Evolutionary conservation across 2,113 vertebrate species (phyloP).

Genomic region (Mirza zaza): DNA sequence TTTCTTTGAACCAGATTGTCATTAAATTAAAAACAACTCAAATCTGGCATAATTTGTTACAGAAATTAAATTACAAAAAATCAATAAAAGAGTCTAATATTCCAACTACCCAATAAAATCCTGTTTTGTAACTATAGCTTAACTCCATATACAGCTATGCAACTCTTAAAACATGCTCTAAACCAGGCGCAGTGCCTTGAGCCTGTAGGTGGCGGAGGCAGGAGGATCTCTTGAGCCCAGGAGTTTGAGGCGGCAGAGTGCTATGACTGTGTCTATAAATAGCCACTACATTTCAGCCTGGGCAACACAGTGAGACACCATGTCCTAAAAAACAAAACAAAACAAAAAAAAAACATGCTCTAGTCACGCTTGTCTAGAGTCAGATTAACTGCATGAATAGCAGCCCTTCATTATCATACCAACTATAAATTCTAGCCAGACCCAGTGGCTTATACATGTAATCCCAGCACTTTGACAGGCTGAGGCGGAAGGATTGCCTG

Average conservation of each 20-base stretch:
- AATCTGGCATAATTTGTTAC: background rate
- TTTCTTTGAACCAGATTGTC: conserved; percentile 18
- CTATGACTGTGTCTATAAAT: background rate
- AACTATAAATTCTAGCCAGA: background rate
- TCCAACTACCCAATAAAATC: conserved; percentile 47
- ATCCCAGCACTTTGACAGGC: too few relatives aligned
- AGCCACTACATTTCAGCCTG: background rate
- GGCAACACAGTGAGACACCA: background rate
- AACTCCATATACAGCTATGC: conserved; percentile 32
- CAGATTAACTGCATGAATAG: background rate
- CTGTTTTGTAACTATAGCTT: conserved; percentile 36
- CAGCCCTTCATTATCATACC: background rate
- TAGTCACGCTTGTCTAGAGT: background rate
- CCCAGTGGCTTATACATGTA: too few relatives aligned
- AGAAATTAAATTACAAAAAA: conserved; percentile 25
- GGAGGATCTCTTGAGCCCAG: background rate
- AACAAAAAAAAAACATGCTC: background rate
- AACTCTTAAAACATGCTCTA: background rate
- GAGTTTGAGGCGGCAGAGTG: background rate
- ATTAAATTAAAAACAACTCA: background rate
- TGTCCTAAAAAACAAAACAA: background rate
- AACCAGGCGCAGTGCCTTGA: background rate
- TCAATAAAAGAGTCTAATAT: background rate
- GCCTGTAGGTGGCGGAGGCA: background rate
- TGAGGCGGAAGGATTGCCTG: too few relatives aligned